Percentiles rank a stretch among this genome's conserved stretches.
Conservation (phyloP, 1,140 invertebrate species). For the Conus ventricosus region DNA sequence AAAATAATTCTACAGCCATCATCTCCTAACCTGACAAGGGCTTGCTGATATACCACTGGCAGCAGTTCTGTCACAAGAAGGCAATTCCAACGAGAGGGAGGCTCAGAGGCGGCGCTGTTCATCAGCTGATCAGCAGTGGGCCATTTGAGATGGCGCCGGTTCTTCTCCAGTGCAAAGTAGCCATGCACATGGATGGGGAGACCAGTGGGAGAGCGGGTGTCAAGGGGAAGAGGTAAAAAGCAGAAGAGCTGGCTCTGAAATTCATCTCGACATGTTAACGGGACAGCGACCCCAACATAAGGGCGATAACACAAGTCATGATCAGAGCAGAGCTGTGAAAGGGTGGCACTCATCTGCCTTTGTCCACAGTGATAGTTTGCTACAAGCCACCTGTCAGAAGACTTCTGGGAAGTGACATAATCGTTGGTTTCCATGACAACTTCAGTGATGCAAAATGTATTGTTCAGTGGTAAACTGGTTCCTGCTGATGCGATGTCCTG, state of each 20-base stretch:
- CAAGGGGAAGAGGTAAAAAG: slow-evolving; percentile 66
- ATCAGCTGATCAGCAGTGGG: slow-evolving; percentile 43
- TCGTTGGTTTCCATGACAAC: slow-evolving; percentile 11
- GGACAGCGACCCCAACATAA: slow-evolving; percentile 42
- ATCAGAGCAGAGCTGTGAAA: slow-evolving; percentile 15
- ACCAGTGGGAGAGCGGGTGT: slow-evolving; percentile 57
- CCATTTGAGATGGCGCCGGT: slow-evolving; percentile 67
- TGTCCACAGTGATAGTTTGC: slow-evolving; percentile 33
- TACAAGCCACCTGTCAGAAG: slow-evolving; percentile 29
- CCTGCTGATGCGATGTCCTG: background rate
- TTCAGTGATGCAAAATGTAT: background rate
- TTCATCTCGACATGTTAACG: slow-evolving; percentile 2
- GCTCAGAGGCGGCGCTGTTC: slow-evolving; percentile 53
- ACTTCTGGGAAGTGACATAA: background rate
- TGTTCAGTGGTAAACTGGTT: background rate
- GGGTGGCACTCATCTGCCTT: background rate
- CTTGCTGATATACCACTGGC: slow-evolving; percentile 13
- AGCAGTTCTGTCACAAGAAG: slow-evolving; percentile 60
- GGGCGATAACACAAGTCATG: slow-evolving; percentile 20
- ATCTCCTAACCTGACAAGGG: background rate
- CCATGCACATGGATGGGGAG: slow-evolving; percentile 69
- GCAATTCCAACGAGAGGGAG: slow-evolving; percentile 63
- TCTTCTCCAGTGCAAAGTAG: slow-evolving; percentile 66
- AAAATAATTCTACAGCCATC: background rate
- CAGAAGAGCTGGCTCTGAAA: slow-evolving; percentile 63